Evolutionary conservation across 2,797 vertebrate species (phyloP).

Genomic region (Thunnus albacares): DNA sequence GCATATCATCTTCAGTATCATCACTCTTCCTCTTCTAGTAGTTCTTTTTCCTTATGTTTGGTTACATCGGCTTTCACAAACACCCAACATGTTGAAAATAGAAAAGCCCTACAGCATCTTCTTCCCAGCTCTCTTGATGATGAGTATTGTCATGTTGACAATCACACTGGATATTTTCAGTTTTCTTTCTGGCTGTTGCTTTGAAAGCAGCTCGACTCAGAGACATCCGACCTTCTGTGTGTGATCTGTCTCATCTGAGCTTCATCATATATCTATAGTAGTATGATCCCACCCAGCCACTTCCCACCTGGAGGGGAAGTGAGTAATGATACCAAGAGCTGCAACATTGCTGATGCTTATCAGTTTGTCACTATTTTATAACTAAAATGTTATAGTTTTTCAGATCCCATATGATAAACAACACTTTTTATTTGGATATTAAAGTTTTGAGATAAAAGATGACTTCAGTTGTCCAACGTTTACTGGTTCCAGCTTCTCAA

Average conservation of each 20-base stretch:
- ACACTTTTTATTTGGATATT: not conserved
- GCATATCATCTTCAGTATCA: constrained; percentile 2
- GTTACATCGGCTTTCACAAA: constrained; percentile 41
- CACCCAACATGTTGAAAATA: constrained; percentile 62
- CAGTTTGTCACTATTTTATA: constrained; percentile 15
- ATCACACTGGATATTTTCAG: constrained; percentile 56
- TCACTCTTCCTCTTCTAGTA: constrained; percentile 3
- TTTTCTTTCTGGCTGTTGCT: constrained; percentile 37
- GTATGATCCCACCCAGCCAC: constrained; percentile 21
- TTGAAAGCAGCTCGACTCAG: constrained; percentile 35
- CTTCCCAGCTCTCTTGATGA: constrained; percentile 37
- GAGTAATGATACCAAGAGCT: constrained; percentile 20
- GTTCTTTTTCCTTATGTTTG: constrained; percentile 23
- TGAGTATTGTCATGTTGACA: constrained; percentile 44
- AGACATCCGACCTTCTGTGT: constrained; percentile 37
- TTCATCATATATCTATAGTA: constrained; percentile 36
- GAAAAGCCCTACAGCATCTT: constrained; percentile 55
- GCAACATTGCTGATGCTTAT: constrained; percentile 2
- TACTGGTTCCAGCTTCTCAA: not conserved
- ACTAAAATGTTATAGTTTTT: not conserved
- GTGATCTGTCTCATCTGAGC: constrained; percentile 36
- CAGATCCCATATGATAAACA: not conserved
- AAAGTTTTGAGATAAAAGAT: not conserved
- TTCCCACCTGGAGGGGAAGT: constrained; percentile 30
- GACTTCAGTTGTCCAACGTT: not conserved